phyloP scores from a whole-genome alignment of 2,888 invertebrate genomes.

The Volucella inanis region DNA sequence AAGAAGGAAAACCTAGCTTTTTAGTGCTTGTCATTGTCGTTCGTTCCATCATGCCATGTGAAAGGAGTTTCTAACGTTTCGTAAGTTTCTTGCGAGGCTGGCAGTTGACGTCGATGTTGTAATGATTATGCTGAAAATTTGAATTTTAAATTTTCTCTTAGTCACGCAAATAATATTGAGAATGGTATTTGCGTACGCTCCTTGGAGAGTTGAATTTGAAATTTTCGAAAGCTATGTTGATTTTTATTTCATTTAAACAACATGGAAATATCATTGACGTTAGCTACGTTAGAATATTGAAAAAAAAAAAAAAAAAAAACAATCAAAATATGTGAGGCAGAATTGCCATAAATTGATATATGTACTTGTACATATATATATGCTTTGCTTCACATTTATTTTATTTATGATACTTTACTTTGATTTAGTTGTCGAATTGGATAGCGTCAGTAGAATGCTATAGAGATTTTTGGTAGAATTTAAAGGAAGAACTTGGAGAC shows the following conservation, averaged over 20 bases:
- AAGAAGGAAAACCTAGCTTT: neutral
- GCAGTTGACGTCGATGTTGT: constrained; percentile 57
- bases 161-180: constrained; percentile 60
- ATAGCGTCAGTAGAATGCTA: too few relatives aligned
- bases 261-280: constrained; percentile 29
- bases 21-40: constrained; percentile 31
- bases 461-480: too few relatives aligned
- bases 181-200: constrained; percentile 35
- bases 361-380: too few relatives aligned
- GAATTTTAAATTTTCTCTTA: constrained; percentile 64
- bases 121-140: constrained; percentile 65
- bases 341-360: too few relatives aligned
- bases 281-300: neutral
- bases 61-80: constrained; percentile 5
- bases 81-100: constrained; percentile 27
- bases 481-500: too few relatives aligned
- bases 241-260: constrained; percentile 51
- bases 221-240: constrained; percentile 11
- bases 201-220: constrained; percentile 12
- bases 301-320: too few relatives aligned
- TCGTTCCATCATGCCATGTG: constrained; percentile 40
- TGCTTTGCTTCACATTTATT: too few relatives aligned
- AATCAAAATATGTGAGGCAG: too few relatives aligned
- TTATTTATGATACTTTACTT: too few relatives aligned
- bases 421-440: too few relatives aligned